Evolutionary conservation across 2,888 invertebrate genomes (phyloP).

Genomic region (Limnephilus lunatus): DNA sequence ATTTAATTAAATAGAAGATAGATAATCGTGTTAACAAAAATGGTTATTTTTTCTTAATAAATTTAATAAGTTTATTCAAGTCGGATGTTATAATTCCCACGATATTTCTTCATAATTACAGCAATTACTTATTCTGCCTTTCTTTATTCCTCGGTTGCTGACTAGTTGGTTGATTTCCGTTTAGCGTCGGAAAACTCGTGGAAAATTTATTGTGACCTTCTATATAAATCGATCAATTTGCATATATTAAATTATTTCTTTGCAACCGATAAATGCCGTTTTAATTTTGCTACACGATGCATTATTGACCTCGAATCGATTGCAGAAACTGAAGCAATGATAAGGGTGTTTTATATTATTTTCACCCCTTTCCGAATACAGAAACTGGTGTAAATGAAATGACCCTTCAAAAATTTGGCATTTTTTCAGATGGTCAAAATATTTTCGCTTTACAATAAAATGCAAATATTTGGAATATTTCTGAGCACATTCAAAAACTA

Average conservation of each 20-base stretch:
- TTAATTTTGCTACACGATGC: background rate
- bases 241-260: background rate
- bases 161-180: background rate
- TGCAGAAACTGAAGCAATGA: background rate
- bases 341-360: background rate
- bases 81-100: background rate
- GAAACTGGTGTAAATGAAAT: too few species aligned
- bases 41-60: too few species aligned
- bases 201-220: background rate
- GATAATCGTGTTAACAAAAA: too few species aligned
- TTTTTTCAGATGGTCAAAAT: too few species aligned
- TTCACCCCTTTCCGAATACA: background rate
- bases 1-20: too few species aligned
- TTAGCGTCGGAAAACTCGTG: background rate
- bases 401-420: too few species aligned
- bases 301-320: background rate
- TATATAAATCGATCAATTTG: background rate
- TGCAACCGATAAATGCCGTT: too few species aligned
- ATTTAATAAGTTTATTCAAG: background rate
- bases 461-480: too few species aligned
- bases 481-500: too few species aligned
- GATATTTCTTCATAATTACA: background rate
- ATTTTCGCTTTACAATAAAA: too few species aligned
- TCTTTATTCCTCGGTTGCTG: background rate
- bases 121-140: background rate